A percentile compares a stretch with the other conserved stretches of the same genome.
These are phyloP conservation scores for Pecten maximus DNA, from an alignment of 2,888 invertebrate species.

Conservation along the genomic window DNA sequence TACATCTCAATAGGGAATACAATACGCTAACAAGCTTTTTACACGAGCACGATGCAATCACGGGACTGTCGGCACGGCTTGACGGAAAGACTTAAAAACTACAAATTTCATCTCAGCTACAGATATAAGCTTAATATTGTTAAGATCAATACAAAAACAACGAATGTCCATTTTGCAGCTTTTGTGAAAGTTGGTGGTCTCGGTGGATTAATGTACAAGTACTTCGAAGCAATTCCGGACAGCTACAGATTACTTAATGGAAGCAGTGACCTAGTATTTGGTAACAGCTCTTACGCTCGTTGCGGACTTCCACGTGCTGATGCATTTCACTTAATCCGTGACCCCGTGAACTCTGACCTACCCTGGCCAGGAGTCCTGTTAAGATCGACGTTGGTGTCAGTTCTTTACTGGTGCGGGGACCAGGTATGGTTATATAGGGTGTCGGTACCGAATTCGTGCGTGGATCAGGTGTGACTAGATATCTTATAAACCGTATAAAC, in stretches of 20 bases:
- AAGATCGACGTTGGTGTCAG: slow-evolving; percentile 72
- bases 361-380: slow-evolving; percentile 79
- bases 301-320: slow-evolving; percentile 76
- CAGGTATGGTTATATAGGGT: slow-evolving; percentile 70
- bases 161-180: slow-evolving; percentile 67
- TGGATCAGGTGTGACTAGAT: too few species aligned
- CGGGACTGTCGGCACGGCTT: too few species aligned
- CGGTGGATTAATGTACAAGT: slow-evolving; percentile 68
- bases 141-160: too few species aligned
- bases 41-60: too few species aligned
- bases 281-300: background rate
- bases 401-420: slow-evolving; percentile 80
- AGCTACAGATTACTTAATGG: background rate
- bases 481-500: too few species aligned
- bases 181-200: slow-evolving; percentile 75
- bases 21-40: too few species aligned
- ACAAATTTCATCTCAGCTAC: too few species aligned
- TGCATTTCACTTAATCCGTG: slow-evolving; percentile 77
- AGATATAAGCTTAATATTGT: too few species aligned
- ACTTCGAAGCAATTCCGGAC: slow-evolving; percentile 70
- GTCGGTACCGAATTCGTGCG: too few species aligned
- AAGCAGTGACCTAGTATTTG: background rate
- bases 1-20: too few species aligned
- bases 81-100: too few species aligned
- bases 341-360: slow-evolving; percentile 72